Percentiles rank a stretch among this genome's conserved stretches.
Conservation (phyloP, 2,797 vertebrate species). For the Odontamblyopus rebecca region DNA sequence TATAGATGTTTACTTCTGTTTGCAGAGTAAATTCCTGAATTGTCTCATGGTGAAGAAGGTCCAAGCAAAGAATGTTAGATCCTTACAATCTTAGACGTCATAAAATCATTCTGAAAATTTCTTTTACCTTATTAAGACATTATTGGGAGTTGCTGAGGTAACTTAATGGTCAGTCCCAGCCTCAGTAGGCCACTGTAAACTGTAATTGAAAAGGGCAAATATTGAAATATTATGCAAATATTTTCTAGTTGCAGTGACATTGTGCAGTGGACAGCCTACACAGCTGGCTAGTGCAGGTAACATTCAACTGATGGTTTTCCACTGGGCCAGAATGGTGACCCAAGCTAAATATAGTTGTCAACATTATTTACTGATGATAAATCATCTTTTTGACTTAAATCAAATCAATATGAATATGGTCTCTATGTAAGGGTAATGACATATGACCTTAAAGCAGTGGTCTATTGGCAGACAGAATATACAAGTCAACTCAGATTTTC, state of each 20-base stretch:
- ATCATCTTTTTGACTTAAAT: conserved; percentile 8
- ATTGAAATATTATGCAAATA: conserved; percentile 49
- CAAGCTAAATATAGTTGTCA: not conserved
- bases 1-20: conserved; percentile 67
- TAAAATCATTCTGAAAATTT: conserved; percentile 64
- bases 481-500: conserved; percentile 38
- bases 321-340: not conserved
- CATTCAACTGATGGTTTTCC: not conserved
- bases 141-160: conserved; percentile 45
- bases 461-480: conserved; percentile 26
- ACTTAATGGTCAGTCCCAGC: conserved; percentile 20
- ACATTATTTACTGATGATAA: too few species aligned
- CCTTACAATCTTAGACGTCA: conserved; percentile 49
- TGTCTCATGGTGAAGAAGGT: conserved; percentile 64
- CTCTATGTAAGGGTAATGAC: conserved; percentile 22
- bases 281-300: conserved; percentile 22
- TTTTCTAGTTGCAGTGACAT: conserved; percentile 18
- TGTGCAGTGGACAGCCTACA: conserved; percentile 10
- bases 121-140: conserved; percentile 36
- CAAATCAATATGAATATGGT: conserved; percentile 16
- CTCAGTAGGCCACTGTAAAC: conserved; percentile 58
- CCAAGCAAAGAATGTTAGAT: conserved; percentile 55
- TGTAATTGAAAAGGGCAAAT: conserved; percentile 48
- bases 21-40: conserved; percentile 69
- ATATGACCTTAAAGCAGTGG: conserved; percentile 29